phyloP scores from a whole-genome alignment of 53 echinoderm and acorn worm genomes.

The Pentamera pediparva region DNA sequence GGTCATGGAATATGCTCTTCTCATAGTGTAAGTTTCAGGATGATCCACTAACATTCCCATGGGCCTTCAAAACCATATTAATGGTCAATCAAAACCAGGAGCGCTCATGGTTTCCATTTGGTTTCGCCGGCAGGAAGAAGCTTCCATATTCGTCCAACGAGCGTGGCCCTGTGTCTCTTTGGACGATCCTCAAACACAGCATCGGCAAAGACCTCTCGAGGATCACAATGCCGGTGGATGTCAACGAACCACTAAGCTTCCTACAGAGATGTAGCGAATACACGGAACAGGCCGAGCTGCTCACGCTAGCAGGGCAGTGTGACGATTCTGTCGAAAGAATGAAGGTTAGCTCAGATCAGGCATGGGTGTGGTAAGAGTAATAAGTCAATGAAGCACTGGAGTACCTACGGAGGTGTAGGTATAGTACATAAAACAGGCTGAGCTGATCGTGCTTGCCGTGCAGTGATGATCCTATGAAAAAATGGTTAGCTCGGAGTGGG shows the following conservation, averaged over 20 bases:
- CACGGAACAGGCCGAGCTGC: constrained; percentile 80
- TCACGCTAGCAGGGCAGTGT: constrained; percentile 68
- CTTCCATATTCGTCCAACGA: constrained; percentile 54
- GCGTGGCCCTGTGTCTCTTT: constrained; percentile 80
- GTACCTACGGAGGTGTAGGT: too few species aligned
- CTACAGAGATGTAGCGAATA: constrained; percentile 93
- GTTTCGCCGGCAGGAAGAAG: constrained; percentile 29
- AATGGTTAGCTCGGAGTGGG: neutral
- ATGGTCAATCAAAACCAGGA: too few species aligned
- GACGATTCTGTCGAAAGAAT: constrained; percentile 86
- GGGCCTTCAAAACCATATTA: too few species aligned
- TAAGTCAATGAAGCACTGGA: neutral
- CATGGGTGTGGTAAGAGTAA: neutral
- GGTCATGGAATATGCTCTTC: too few species aligned
- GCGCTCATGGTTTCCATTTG: neutral
- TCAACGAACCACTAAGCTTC: constrained; percentile 95
- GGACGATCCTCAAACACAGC: constrained; percentile 97
- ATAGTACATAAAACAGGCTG: too few species aligned
- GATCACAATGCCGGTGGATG: constrained; percentile 98
- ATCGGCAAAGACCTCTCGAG: constrained; percentile 95
- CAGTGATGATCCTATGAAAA: neutral
- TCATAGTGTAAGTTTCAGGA: too few species aligned
- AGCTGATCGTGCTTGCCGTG: too few species aligned
- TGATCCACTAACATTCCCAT: too few species aligned
- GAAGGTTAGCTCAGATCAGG: constrained; percentile 54